Evolutionary conservation across 2,888 invertebrate species (phyloP).

Genomic region (Operophtera brumata): DNA sequence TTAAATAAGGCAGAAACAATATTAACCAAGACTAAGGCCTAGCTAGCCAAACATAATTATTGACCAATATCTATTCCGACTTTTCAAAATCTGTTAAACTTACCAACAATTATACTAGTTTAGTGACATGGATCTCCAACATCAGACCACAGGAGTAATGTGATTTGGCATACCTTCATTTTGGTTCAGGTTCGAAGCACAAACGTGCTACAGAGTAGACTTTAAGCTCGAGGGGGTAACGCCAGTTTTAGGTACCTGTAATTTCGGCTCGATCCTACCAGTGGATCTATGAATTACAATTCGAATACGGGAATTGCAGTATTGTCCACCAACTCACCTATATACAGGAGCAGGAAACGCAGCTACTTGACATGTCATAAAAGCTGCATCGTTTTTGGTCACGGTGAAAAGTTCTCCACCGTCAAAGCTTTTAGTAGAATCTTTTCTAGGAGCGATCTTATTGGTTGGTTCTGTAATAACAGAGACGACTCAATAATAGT

Average conservation of each 20-base stretch:
- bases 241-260: conserved; percentile 76
- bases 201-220: not conserved
- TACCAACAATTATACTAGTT: not conserved
- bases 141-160: not conserved
- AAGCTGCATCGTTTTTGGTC: conserved; percentile 72
- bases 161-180: not conserved
- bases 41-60: not conserved
- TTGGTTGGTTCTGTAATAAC: conserved; percentile 84
- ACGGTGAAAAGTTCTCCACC: conserved; percentile 83
- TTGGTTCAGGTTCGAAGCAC: not conserved
- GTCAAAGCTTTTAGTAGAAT: conserved; percentile 77
- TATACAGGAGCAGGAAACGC: conserved; percentile 85
- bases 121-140: not conserved
- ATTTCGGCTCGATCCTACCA: conserved; percentile 85
- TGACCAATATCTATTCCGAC: no score
- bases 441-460: conserved; percentile 82
- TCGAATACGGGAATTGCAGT: conserved; percentile 33
- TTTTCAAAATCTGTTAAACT: not conserved
- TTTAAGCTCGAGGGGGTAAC: not conserved
- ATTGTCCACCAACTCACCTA: conserved; percentile 81
- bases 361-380: conserved; percentile 85
- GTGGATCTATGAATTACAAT: conserved; percentile 82
- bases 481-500: conserved; percentile 45
- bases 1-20: not conserved
- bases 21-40: not conserved